Evolutionary conservation across 2,113 vertebrate genomes (phyloP), one percentile per base, ranked within the genome.

Genomic region (Zingel zingel): DNA sequence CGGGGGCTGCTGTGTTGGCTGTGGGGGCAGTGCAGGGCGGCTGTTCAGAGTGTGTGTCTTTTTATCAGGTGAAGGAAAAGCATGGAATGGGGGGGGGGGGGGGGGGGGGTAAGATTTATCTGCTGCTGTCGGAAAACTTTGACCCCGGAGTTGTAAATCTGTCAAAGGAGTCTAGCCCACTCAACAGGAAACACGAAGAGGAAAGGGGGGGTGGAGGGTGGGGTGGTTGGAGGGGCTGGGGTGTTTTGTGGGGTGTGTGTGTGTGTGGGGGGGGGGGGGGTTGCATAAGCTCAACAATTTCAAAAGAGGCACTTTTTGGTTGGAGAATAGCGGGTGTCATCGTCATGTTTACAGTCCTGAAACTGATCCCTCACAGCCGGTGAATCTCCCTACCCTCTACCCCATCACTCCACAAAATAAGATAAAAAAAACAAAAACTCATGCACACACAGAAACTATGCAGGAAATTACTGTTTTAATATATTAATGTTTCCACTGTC

Each of bases 71-170:
- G 89, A 87, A 77, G 78, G 79, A 89, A 85, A 86, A 83, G 85
- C 64, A 6, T 63, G 83, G 80, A 43, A 43, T 43, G 25, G 64
- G 73, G 77, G 36, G 25, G 30, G 8, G 12, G 79, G 27, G 62
- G 66, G 81, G 79, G 25, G 57, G 73, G 79, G 57, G 25, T 89
- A 89, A 95, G 95, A 95, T 95, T 94, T 95, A 95, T 95, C 92
- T 95, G 93, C 92, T 89, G 93, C 93, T 75, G 93, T 94, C 90
- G 89, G 93, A 94, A 95, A 95, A 95, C 95, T 95, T 94, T 95
- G 95, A 95, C 95, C 95, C 87, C 90, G 1, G 71, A 94, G 94
- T 93, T 95, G 94, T 95, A 95, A 96, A 96, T 96, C 95, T 95
- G 95, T 94, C 95, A 95, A 85, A 92, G 88, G 90, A 95, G 95